Evolutionary conservation across 2,797 vertebrate species (phyloP).

Genomic region (Oophaga sylvatica): DNA sequence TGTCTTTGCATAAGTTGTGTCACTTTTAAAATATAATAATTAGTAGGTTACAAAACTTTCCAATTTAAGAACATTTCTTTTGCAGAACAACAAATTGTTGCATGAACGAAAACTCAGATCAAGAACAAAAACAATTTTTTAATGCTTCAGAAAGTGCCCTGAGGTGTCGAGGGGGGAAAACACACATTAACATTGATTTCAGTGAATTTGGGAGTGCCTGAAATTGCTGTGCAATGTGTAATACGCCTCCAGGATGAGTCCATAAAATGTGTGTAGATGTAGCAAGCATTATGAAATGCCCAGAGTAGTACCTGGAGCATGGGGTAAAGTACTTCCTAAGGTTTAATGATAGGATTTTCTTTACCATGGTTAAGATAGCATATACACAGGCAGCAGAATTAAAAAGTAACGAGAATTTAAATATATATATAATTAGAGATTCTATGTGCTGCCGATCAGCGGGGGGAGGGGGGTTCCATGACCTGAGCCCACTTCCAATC

Average conservation of each 20-base stretch:
- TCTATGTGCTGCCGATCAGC: no score
- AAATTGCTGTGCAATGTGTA: conserved; percentile 43
- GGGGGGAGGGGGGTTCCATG: no score
- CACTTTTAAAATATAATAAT: no score
- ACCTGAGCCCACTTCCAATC: no score
- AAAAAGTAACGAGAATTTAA: no score
- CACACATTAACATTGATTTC: not conserved
- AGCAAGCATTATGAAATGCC: not conserved
- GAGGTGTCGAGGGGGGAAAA: not conserved
- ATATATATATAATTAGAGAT: no score
- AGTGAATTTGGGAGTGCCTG: conserved; percentile 41
- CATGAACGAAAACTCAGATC: not conserved
- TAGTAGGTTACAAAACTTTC: no score
- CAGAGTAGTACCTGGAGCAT: not conserved
- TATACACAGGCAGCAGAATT: not conserved
- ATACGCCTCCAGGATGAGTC: conserved; percentile 38
- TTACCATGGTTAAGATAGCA: not conserved
- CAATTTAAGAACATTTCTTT: no score
- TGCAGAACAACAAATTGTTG: not conserved
- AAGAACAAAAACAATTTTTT: not conserved
- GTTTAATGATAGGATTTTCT: not conserved
- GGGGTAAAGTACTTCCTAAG: not conserved
- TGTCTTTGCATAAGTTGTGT: no score
- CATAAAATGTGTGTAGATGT: not conserved
- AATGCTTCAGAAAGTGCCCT: conserved; percentile 3